phyloP scores from a whole-genome alignment of 2,888 invertebrate genomes.

The Athrips mouffetella region DNA sequence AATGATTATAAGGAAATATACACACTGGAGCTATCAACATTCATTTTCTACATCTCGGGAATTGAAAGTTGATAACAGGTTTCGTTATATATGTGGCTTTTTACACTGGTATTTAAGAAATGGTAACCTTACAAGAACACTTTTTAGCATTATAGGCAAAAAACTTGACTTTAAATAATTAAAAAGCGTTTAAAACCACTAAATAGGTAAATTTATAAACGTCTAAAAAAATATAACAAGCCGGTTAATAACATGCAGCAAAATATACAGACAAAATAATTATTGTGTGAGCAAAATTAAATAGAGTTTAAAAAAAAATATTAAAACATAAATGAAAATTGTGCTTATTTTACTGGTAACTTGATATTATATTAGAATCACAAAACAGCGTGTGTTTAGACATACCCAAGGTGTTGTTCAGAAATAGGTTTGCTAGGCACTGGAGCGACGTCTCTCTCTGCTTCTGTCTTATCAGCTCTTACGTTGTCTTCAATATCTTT shows the following conservation, averaged over 20 bases:
- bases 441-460: slow-evolving; percentile 52
- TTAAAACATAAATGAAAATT: slow-evolving; percentile 15
- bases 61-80: slow-evolving; percentile 42
- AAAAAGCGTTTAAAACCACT: slow-evolving; percentile 2
- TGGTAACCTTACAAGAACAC: slow-evolving; percentile 46
- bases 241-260: slow-evolving; percentile 29
- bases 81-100: slow-evolving; percentile 49
- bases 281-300: neutral
- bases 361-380: slow-evolving; percentile 21
- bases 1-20: slow-evolving; percentile 54
- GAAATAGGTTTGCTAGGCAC: slow-evolving; percentile 62
- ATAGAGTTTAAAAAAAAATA: neutral
- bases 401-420: slow-evolving; percentile 78
- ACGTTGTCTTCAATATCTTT: slow-evolving; percentile 48
- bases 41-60: slow-evolving; percentile 31
- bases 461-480: slow-evolving; percentile 45
- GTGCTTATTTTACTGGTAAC: slow-evolving; percentile 44
- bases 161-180: slow-evolving; percentile 11
- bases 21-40: slow-evolving; percentile 57
- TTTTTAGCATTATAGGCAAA: slow-evolving; percentile 26
- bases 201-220: neutral
- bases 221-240: slow-evolving; percentile 5
- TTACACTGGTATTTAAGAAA: slow-evolving; percentile 48
- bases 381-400: slow-evolving; percentile 41
- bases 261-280: slow-evolving; percentile 24